A percentile compares a stretch with the other conserved stretches of the same genome.
Evolutionary conservation across 37 sponge, comb jelly and placozoan species (phyloP).

Genomic region (Aplysina aerophoba): DNA sequence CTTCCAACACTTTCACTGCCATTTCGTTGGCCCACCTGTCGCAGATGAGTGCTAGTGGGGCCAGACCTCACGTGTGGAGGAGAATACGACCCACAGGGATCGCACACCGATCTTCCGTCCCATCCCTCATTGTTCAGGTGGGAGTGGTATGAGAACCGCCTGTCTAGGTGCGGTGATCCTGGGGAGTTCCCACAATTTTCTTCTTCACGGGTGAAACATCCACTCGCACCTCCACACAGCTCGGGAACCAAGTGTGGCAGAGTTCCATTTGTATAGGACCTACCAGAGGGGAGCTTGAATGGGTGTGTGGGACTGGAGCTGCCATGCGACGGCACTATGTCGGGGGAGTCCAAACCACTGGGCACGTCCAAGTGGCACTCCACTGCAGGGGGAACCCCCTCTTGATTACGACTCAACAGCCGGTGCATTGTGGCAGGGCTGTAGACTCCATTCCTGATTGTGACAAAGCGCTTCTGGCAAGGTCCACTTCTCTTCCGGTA

Average conservation of each 20-base stretch:
- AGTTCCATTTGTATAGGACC: not conserved
- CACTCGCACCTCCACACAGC: not conserved
- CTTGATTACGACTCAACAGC: not conserved
- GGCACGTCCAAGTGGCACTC: not conserved
- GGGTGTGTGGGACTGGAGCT: not conserved
- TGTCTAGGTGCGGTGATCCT: not conserved
- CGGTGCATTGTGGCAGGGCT: not conserved
- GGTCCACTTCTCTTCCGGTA: slow-evolving; percentile 4
- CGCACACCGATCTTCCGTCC: not conserved
- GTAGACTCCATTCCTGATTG: not conserved
- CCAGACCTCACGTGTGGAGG: not conserved
- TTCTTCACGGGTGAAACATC: not conserved
- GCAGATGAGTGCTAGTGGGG: not conserved
- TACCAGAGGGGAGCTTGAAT: not conserved
- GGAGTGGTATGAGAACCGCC: not conserved
- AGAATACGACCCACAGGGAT: slow-evolving; percentile 12
- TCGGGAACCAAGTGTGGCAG: not conserved
- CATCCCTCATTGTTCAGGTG: not conserved
- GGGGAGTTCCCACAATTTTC: not conserved
- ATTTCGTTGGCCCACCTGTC: not conserved
- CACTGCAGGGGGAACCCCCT: not conserved
- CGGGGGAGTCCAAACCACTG: not conserved
- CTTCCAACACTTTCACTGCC: not conserved
- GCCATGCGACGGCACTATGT: not conserved
- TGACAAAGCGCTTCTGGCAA: slow-evolving; percentile 7